phyloP scores from a whole-genome alignment of 2,113 vertebrate genomes.

The Aleadryas rufinucha region DNA sequence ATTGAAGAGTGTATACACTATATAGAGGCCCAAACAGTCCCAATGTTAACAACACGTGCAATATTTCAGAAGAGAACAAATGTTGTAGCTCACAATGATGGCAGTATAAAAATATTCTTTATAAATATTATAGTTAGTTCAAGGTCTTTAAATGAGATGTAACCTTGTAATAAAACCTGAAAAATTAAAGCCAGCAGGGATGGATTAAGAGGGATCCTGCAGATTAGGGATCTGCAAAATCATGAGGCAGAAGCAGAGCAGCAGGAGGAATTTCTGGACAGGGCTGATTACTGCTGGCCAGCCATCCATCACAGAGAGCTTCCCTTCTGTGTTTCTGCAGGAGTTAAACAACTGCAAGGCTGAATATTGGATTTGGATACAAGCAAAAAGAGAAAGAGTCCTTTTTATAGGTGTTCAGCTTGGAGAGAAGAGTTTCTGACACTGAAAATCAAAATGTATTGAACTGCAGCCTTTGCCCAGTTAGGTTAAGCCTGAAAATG shows the following conservation, averaged over 20 bases:
- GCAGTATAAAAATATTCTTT: neutral
- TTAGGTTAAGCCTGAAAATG: neutral
- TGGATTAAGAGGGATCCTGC: neutral
- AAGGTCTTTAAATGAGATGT: neutral
- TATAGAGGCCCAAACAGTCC: neutral
- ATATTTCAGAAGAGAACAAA: neutral
- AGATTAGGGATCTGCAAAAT: conserved; percentile 6
- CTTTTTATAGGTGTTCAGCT: neutral
- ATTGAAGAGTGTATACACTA: neutral
- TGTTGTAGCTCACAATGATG: neutral
- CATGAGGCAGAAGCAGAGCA: neutral
- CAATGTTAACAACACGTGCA: neutral
- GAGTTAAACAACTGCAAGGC: neutral
- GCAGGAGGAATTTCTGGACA: neutral
- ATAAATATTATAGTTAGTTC: neutral
- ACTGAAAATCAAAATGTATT: neutral
- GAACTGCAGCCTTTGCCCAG: neutral
- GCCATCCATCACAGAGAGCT: neutral
- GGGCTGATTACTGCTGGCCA: neutral
- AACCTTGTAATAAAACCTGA: neutral
- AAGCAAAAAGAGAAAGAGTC: neutral
- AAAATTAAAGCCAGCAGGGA: neutral
- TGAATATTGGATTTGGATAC: neutral
- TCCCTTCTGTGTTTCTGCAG: neutral
- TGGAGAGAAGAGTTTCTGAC: neutral